Evolutionary conservation across 2,797 vertebrate genomes (phyloP).

Genomic region (Antennarius maculatus): DNA sequence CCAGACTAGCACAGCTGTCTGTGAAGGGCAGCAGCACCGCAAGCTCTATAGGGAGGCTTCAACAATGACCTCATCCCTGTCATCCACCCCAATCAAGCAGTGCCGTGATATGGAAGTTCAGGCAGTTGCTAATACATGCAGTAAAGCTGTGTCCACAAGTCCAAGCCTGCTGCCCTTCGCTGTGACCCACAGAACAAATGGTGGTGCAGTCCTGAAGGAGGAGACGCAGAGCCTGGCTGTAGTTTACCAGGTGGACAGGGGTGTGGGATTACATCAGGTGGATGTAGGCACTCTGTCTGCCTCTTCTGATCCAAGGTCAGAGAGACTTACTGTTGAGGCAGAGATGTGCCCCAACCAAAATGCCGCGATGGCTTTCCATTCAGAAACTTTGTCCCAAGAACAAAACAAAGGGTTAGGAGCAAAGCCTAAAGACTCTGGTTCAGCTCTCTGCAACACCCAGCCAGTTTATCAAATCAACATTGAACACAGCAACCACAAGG

Average conservation of each 20-base stretch:
- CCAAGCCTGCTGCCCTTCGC: constrained; percentile 86
- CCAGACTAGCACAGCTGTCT: constrained; percentile 49
- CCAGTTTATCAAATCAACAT: constrained; percentile 81
- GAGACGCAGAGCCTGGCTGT: constrained; percentile 82
- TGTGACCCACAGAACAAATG: constrained; percentile 62
- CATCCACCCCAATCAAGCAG: constrained; percentile 61
- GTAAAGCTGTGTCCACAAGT: constrained; percentile 90
- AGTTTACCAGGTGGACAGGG: constrained; percentile 70
- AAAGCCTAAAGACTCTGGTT: constrained; percentile 66
- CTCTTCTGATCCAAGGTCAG: constrained; percentile 42
- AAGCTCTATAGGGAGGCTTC: constrained; percentile 86
- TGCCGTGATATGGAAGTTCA: constrained; percentile 91
- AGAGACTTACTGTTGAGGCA: constrained; percentile 67
- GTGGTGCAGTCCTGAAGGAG: constrained; percentile 55
- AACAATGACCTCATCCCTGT: constrained; percentile 88
- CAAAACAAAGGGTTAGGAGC: constrained; percentile 55
- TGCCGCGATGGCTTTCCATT: constrained; percentile 32
- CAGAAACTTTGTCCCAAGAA: constrained; percentile 52
- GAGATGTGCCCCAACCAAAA: constrained; percentile 69
- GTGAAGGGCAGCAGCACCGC: constrained; percentile 51
- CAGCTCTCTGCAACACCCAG: constrained; percentile 69
- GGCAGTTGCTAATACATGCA: constrained; percentile 86
- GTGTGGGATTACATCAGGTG: constrained; percentile 49
- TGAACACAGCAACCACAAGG: constrained; percentile 65
- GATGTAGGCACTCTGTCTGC: constrained; percentile 28